These are phyloP conservation scores for Leptocoma aspasia DNA, from an alignment of 2,113 vertebrate genomes.

Conservation along the genomic window DNA sequence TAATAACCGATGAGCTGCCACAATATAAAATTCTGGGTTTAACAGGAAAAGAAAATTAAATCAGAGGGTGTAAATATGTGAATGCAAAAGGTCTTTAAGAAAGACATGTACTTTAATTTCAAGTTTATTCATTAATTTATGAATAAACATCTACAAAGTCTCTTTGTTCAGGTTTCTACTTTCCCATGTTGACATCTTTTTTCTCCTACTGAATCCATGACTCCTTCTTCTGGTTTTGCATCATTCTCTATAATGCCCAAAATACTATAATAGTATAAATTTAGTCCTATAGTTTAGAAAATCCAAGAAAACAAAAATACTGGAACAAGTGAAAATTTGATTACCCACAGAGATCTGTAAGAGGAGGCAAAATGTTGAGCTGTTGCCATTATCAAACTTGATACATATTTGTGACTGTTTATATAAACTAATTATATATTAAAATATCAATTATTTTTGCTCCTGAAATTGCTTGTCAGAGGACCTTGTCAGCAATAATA, in stretches of 20 bases:
- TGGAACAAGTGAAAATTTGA: background rate
- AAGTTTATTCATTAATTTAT: background rate
- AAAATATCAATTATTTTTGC: background rate
- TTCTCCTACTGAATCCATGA: background rate
- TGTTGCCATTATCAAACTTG: background rate
- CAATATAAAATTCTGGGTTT: background rate
- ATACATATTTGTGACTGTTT: background rate
- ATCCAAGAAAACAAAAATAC: background rate
- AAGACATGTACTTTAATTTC: background rate
- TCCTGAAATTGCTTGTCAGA: background rate
- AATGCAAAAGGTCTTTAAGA: background rate
- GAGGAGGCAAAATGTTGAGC: background rate
- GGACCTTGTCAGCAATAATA: background rate
- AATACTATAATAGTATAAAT: background rate
- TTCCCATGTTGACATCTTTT: background rate
- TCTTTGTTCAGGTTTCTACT: background rate
- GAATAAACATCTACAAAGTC: background rate
- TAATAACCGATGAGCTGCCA: too few species aligned
- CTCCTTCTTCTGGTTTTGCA: background rate
- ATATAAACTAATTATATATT: background rate
- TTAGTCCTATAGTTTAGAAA: background rate
- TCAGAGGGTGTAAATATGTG: background rate
- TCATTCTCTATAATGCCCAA: background rate
- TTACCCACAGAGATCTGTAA: background rate
- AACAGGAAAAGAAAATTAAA: background rate